Evolutionary conservation across 2,888 invertebrate genomes (phyloP), one percentile per base, ranked within the genome.

Genomic region (Rotaria magnacalcarata): DNA sequence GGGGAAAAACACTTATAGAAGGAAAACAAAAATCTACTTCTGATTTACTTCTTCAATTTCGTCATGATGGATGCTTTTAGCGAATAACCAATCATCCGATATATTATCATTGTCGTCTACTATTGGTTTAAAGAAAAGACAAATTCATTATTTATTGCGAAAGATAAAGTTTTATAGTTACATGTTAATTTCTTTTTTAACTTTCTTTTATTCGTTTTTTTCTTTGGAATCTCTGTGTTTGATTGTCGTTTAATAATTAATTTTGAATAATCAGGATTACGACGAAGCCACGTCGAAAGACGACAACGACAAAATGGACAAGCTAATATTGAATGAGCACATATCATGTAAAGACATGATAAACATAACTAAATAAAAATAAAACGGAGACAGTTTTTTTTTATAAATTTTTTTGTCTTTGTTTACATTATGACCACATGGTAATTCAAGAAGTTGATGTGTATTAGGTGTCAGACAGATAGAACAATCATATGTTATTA

Each of bases 271-370:
- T 80, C 80, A 47, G 43, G 24, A 80, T 80, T 80, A n/a, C 19
- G 47, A 80, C 80, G 80, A 47, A 80, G 47, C 80, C 80, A 80
- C 47, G 47, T 47, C 14, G 80, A 80, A 14, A 80, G 11, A 47
- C 80, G 80, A 47, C 47, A 80, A 47, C 80, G 80, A 80, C 80
- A 47, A 80, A 47, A 80, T 47, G 80, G 80, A 80, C 80, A 80
- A 47, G 80, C 6, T 16, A 80, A 80, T n/a, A 47, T 7, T 47
- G 80, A 47, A 47, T 47, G n/a, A n/a, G 43, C 43, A 80, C 80
- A 80, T 43, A 80, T 80, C 80, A 80, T 47, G 19, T 80, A 47
- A 80, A 43, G 47, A 80, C 80, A 47, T 47, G 80, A 47, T n/a
- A 80, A 80, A 80, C 47, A 80, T 80, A 80, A n/a, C 47, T 80